Percentiles rank a stretch among this genome's conserved stretches.
Evolutionary conservation across 1,140 invertebrate genomes (phyloP).

Genomic region (Drosophila melanica): DNA sequence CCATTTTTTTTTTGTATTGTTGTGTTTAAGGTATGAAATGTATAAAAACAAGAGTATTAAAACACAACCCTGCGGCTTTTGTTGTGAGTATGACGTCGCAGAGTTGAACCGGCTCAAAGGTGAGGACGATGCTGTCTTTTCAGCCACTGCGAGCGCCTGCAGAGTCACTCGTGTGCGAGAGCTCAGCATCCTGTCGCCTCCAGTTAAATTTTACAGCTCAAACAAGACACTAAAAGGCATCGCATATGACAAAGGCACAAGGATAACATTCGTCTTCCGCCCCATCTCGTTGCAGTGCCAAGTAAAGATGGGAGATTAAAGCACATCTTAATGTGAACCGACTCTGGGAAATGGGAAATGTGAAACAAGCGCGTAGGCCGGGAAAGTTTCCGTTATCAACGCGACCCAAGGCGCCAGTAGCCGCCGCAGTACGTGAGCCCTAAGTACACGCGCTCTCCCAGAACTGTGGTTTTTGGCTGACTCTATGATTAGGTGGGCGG

Average conservation of each 20-base stretch:
- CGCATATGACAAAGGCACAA: conserved; percentile 51
- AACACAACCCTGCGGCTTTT: conserved; percentile 39
- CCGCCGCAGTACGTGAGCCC: neutral
- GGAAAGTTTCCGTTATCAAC: conserved; percentile 51
- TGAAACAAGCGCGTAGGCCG: conserved; percentile 45
- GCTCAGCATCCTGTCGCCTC: conserved; percentile 56
- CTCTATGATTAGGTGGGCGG: conserved; percentile 14
- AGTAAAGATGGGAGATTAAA: conserved; percentile 51
- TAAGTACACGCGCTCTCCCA: conserved; percentile 3
- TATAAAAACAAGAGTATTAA: conserved; percentile 51
- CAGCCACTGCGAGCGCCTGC: conserved; percentile 14
- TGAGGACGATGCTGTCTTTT: conserved; percentile 28
- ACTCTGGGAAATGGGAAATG: conserved; percentile 44
- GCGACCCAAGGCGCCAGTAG: conserved; percentile 44
- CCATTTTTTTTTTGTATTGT: neutral
- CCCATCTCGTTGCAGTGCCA: conserved; percentile 1
- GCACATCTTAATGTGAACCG: conserved; percentile 59
- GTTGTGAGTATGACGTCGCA: conserved; percentile 28
- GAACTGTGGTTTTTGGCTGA: neutral
- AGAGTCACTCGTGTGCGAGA: conserved; percentile 33
- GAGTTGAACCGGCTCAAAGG: conserved; percentile 31
- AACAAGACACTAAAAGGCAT: conserved; percentile 60
- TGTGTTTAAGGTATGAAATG: conserved; percentile 14
- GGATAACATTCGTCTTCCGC: conserved; percentile 16
- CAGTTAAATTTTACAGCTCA: conserved; percentile 64